Evolutionary conservation across 2,113 vertebrate genomes (phyloP), one percentile per base, ranked within the genome.

Genomic region (Recurvirostra avosetta): DNA sequence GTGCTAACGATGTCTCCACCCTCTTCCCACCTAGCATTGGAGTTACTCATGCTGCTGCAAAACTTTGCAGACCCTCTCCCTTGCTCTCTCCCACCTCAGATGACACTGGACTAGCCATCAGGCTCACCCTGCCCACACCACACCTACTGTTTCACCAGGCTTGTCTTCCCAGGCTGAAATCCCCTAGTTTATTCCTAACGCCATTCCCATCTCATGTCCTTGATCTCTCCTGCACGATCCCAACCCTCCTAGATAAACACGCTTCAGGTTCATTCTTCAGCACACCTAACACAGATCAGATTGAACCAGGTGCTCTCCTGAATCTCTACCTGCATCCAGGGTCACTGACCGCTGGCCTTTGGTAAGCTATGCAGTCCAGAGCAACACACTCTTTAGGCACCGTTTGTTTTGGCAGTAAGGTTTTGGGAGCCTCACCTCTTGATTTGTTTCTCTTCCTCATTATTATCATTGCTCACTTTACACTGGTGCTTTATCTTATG

Each of bases 391-490:
- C 43, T 17, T 72, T 26, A 71, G 43, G 8, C 11, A 66, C 11
- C 18, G 4, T 40, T 76, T 61, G 23, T 90, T 90, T 67, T 70
- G 36, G 27, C 45, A 61, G 36, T n/a, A 45, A 87, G 67, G 22
- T 53, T 70, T 55, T 68, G 26, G 52, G 52, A 77, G 41, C 10
- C 49, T 65, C 29, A 55, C 20, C 22, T 71, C 27, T 62, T 90
- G 93, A 94, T 96, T 96, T 94, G 93, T 92, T 96, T 96, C 67
- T 68, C 71, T 75, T 61, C 67, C 58, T 91, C 74, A 25, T 91
- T 94, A 82, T 94, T 94, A 84, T 90, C 63, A 75, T 90, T 13
- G 49, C 43, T 96, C n/a, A 88, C 43, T 80, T 95, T 62, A 58
- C 74, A 43, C 52, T 3, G 9, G 80, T 76, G 75, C 49, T 96